phyloP scores from a whole-genome alignment of 2,797 vertebrate species.

The Tokudaia tokunoshimensis region DNA sequence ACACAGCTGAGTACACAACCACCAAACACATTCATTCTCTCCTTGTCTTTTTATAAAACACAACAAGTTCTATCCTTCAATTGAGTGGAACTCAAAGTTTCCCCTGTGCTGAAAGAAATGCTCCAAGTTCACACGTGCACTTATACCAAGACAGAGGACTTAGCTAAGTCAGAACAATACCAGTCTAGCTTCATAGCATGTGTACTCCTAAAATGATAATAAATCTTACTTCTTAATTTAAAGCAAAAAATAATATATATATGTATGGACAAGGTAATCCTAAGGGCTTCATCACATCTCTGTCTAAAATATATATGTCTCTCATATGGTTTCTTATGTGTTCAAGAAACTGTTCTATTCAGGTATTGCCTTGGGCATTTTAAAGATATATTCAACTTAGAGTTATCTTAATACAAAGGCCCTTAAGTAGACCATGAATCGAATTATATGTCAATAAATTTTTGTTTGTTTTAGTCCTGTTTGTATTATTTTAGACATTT shows the following conservation, averaged over 20 bases:
- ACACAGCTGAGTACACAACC: background rate
- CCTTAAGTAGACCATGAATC: background rate
- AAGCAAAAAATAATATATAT: constrained; percentile 58
- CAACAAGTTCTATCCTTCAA: background rate
- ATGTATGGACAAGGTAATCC: background rate
- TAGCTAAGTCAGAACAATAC: background rate
- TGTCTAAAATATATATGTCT: background rate
- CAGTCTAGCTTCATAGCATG: background rate
- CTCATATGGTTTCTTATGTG: constrained; percentile 1
- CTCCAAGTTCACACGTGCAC: background rate
- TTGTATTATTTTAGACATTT: constrained; percentile 55
- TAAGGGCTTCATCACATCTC: constrained; percentile 66
- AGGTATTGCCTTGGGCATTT: constrained; percentile 3
- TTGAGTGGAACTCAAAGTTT: background rate
- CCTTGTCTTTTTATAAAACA: background rate
- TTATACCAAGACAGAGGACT: background rate
- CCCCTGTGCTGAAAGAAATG: background rate
- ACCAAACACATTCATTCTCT: background rate
- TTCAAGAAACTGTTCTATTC: constrained; percentile 24
- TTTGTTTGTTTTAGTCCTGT: constrained; percentile 1
- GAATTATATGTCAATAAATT: constrained; percentile 44
- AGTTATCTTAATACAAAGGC: constrained; percentile 44
- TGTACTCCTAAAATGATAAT: constrained; percentile 30
- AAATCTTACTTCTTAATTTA: constrained; percentile 57
- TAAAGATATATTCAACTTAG: constrained; percentile 55